Evolutionary conservation across 2,888 invertebrate species (phyloP), one percentile per base, ranked within the genome.

Genomic region (Eilema sororculum): DNA sequence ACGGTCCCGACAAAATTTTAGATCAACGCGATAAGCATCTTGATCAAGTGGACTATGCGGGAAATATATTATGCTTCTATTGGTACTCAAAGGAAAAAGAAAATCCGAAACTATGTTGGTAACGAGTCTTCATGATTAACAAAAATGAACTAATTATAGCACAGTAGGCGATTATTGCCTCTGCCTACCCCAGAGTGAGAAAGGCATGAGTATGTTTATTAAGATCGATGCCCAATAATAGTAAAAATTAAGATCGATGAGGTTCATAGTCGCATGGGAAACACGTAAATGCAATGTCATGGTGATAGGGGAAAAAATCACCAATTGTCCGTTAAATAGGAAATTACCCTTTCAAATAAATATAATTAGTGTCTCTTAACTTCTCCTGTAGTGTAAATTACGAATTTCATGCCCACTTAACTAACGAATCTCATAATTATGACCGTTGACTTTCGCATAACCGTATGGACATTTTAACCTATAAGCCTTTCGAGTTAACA

Each of bases 161-260:
- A 33, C 10, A 5, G 6, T 3, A 8, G 20, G 20, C 0, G 52
- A 2, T 5, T 0, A 9, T n/a, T n/a, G 9, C 8, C n/a, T 52
- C n/a, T 52, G 9, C 52, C n/a, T 52, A 52, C 52, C 52, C 52
- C 52, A n/a, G 52, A 52, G 3, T n/a, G 52, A 52, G 9, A 52
- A 52, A 52, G n/a, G 2, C n/a, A 20, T 46, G 46, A 52, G n/a
- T 52, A 20, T 24, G 22, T 30, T 24, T 33, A 60, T 67, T 24
- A 60, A 67, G 59, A 63, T 64, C 58, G 68, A 73, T 76, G 69
- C 57, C 57, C 65, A 57, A 25, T 65, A 33, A 74, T 72, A 69
- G 60, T 68, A n/a, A 56, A 68, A 72, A 81, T 82, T 72, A 70
- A 77, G 75, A 81, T 64, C 59, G 75, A 81, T 80, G 46, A 46